These are phyloP conservation scores for Scaptomyza graminum DNA, from an alignment of 1,140 invertebrate genomes.

Conservation along the genomic window DNA sequence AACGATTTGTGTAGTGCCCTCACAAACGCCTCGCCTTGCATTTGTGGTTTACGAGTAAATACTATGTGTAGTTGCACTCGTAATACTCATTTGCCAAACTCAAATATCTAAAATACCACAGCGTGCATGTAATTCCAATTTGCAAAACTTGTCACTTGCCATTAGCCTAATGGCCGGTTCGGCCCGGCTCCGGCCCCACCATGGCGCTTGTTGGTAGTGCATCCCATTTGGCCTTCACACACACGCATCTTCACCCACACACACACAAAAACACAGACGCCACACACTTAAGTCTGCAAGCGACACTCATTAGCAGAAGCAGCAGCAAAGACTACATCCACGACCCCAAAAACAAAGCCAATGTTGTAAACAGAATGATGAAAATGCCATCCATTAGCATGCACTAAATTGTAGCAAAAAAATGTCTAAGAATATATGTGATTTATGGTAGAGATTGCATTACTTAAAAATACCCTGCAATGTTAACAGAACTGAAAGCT, in stretches of 20 bases:
- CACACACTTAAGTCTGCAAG: slow-evolving; percentile 34
- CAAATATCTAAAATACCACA: slow-evolving; percentile 4
- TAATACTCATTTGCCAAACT: not conserved
- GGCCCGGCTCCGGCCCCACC: not conserved
- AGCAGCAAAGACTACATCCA: not conserved
- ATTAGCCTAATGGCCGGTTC: slow-evolving; percentile 35
- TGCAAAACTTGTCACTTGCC: slow-evolving; percentile 34
- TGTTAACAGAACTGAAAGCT: not conserved
- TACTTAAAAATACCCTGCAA: not conserved
- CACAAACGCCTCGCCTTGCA: slow-evolving; percentile 5
- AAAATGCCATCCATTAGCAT: slow-evolving; percentile 36
- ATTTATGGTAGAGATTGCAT: not conserved
- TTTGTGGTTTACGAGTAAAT: slow-evolving; percentile 18
- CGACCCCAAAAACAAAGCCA: slow-evolving; percentile 25
- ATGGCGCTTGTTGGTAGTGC: not conserved
- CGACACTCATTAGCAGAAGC: slow-evolving; percentile 36
- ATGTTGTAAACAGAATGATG: slow-evolving; percentile 39
- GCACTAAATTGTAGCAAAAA: slow-evolving; percentile 23
- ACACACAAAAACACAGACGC: too few relatives aligned
- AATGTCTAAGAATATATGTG: not conserved
- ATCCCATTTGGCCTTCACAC: slow-evolving; percentile 29
- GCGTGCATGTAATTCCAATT: slow-evolving; percentile 42
- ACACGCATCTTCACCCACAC: slow-evolving; percentile 7
- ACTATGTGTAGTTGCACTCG: slow-evolving; percentile 1
- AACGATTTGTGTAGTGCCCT: slow-evolving; percentile 67